Conservation (phyloP, 2,113 vertebrate species). For the Cathartes aura region DNA sequence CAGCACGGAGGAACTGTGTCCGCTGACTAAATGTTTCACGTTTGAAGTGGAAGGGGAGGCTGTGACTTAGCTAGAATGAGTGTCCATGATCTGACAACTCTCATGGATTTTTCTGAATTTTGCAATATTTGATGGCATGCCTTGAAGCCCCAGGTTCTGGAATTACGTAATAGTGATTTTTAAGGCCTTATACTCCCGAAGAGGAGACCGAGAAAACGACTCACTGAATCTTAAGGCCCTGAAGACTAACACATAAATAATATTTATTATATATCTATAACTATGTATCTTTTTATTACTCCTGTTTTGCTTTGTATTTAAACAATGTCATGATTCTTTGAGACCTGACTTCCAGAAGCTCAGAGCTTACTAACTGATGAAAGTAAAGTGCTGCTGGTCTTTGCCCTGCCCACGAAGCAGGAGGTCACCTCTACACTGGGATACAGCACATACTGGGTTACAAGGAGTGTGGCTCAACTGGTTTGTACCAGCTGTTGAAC, state of each 20-base stretch:
- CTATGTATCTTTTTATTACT: background rate
- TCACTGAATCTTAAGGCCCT: background rate
- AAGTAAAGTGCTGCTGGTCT: background rate
- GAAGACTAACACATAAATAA: background rate
- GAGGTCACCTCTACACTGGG: background rate
- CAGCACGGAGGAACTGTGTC: rapidly evolving
- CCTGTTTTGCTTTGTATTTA: background rate
- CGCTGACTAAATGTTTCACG: background rate
- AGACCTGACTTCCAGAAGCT: background rate
- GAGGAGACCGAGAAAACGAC: background rate
- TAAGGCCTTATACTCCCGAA: background rate
- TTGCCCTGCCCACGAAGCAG: background rate
- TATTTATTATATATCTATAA: background rate
- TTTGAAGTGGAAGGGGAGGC: background rate
- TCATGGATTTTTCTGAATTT: background rate
- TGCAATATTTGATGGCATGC: background rate
- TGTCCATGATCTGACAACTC: background rate
- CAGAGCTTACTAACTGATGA: background rate
- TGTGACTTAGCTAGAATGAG: background rate
- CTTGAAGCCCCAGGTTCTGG: background rate
- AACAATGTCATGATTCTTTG: background rate
- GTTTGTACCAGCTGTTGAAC: background rate
- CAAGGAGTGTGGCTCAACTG: background rate
- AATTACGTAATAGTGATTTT: background rate
- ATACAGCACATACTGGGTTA: background rate